Conservation (phyloP, 37 sponge, comb jelly and placozoan genomes). For the Mnemiopsis leidyi region DNA sequence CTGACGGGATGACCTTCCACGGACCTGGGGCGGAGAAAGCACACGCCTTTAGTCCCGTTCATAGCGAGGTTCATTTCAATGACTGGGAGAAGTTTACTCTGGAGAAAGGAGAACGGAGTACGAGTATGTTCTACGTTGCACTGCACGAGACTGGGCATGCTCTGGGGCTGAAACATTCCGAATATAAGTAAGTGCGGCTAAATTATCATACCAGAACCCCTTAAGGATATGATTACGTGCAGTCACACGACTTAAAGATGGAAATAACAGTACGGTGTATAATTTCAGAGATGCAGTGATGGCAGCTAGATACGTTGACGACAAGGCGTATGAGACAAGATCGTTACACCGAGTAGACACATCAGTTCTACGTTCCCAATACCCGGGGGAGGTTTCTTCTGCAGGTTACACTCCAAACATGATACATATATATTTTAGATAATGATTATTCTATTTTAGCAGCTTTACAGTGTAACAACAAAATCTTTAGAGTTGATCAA, state of each 20-base stretch:
- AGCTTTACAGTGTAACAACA: no score
- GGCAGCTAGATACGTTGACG: background rate
- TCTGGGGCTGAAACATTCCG: background rate
- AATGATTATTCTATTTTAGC: no score
- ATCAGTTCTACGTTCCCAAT: background rate
- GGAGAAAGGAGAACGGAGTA: background rate
- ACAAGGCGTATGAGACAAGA: background rate
- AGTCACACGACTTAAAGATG: no score
- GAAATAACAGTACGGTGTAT: no score
- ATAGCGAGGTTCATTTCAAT: slow-evolving; percentile 37
- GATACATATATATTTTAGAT: no score
- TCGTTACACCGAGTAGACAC: background rate
- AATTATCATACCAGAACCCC: no score
- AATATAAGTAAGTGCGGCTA: background rate
- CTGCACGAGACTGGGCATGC: slow-evolving; percentile 30
- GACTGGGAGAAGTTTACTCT: slow-evolving; percentile 31
- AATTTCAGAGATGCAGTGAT: background rate
- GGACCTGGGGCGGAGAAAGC: slow-evolving; percentile 17
- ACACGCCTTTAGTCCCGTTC: slow-evolving; percentile 10
- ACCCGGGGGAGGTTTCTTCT: background rate
- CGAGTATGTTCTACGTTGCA: slow-evolving; percentile 1
- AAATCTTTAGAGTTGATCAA: no score
- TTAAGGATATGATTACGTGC: no score
- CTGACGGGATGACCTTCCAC: background rate
- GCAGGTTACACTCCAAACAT: no score